These are phyloP conservation scores for Acanthiza pusilla DNA, from an alignment of 2,797 vertebrate species.

Conservation along the genomic window DNA sequence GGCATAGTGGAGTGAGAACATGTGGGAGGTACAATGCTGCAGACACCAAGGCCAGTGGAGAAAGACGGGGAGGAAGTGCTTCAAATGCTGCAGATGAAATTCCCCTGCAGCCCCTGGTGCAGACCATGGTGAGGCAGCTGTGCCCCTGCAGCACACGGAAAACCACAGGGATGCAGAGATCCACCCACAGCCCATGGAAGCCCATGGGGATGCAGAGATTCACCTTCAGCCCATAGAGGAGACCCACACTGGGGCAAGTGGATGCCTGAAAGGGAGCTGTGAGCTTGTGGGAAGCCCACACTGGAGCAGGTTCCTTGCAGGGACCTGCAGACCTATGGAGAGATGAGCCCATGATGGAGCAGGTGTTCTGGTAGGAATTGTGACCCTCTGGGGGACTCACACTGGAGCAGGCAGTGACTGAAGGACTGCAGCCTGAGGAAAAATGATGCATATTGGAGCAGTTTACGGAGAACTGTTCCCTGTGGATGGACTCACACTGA, in stretches of 20 bases:
- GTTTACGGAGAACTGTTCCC: neutral
- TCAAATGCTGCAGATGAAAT: neutral
- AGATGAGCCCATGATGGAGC: neutral
- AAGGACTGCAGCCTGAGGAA: neutral
- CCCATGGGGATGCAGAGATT: neutral
- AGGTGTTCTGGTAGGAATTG: neutral
- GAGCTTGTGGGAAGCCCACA: accelerated
- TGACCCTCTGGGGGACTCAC: neutral
- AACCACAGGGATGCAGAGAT: neutral
- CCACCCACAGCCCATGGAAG: too few relatives aligned
- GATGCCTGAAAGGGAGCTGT: neutral
- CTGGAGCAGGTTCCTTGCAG: neutral
- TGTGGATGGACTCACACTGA: too few relatives aligned
- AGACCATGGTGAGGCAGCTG: too few relatives aligned
- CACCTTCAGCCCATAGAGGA: neutral
- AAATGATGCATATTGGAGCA: neutral
- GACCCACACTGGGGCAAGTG: too few relatives aligned
- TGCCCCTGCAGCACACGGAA: accelerated
- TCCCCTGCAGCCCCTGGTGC: neutral
- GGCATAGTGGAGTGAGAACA: neutral
- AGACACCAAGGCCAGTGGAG: neutral
- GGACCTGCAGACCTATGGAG: neutral
- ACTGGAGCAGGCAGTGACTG: neutral
- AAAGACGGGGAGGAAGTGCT: neutral
- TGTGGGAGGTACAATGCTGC: neutral